These are phyloP conservation scores for Callopanchax toddi DNA, from an alignment of 2,113 vertebrate species.

Conservation along the genomic window DNA sequence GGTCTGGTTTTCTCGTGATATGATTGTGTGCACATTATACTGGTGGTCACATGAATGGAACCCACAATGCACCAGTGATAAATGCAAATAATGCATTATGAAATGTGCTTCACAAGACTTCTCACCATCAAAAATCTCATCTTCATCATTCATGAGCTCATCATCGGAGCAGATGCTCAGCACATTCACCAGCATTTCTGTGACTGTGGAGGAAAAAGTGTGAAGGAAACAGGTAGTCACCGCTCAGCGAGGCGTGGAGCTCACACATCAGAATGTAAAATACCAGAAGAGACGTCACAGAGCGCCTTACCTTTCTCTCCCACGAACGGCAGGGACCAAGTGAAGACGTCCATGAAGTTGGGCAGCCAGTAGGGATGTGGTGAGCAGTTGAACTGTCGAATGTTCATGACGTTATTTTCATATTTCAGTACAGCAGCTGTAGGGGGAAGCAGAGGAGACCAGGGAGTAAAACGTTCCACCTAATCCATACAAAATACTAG, in stretches of 20 bases:
- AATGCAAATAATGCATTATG: not conserved
- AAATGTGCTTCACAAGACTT: not conserved
- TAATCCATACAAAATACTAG: not conserved
- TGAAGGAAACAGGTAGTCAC: not conserved
- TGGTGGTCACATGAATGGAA: too few relatives aligned
- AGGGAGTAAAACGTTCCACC: conserved; percentile 3
- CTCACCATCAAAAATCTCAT: conserved; percentile 84
- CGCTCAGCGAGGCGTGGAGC: not conserved
- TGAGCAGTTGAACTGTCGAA: conserved; percentile 86
- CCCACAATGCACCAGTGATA: not conserved
- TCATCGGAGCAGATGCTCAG: conserved; percentile 86
- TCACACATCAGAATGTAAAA: not conserved
- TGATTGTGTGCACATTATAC: too few relatives aligned
- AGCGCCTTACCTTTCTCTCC: conserved; percentile 80
- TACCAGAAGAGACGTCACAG: too few relatives aligned
- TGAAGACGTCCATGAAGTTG: conserved; percentile 88
- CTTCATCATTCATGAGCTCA: conserved; percentile 84
- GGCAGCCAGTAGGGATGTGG: conserved; percentile 87
- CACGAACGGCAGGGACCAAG: conserved; percentile 86
- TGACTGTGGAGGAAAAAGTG: conserved; percentile 70
- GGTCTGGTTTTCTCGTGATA: too few relatives aligned
- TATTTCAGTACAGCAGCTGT: conserved; percentile 86
- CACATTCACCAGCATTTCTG: conserved; percentile 86
- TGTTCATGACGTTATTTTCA: conserved; percentile 88
- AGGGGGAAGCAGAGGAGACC: conserved; percentile 13